Evolutionary conservation across 2,888 invertebrate species (phyloP).

Genomic region (Syrista parreyssii): DNA sequence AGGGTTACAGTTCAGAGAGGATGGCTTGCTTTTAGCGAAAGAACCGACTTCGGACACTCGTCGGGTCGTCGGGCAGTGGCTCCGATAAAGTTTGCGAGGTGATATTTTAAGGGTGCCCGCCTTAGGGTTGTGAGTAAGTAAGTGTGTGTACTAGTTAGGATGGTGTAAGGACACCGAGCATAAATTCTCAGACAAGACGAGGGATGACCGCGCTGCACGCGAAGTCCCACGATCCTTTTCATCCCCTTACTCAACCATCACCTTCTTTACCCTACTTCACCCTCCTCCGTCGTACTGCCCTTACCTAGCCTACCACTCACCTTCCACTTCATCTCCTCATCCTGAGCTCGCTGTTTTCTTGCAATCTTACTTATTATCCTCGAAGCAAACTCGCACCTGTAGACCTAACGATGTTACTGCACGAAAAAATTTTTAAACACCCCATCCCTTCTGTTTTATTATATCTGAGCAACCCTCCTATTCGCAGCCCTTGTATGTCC

Average conservation of each 20-base stretch:
- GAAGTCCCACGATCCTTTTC: constrained; percentile 50
- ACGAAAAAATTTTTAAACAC: neutral
- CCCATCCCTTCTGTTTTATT: neutral
- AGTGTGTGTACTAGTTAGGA: constrained; percentile 65
- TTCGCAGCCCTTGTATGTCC: neutral
- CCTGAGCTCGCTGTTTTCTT: neutral
- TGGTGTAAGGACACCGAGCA: constrained; percentile 62
- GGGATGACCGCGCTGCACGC: constrained; percentile 64
- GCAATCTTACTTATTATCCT: neutral
- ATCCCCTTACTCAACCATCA: constrained; percentile 22
- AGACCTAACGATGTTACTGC: neutral
- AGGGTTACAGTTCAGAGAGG: constrained; percentile 4
- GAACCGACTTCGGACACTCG: constrained; percentile 19
- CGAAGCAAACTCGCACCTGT: neutral
- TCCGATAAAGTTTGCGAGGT: constrained; percentile 49
- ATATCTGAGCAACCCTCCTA: neutral
- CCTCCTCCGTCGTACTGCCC: neutral
- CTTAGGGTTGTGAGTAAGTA: constrained; percentile 55
- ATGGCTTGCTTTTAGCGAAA: neutral
- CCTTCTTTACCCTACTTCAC: constrained; percentile 1
- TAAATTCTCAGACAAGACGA: constrained; percentile 63
- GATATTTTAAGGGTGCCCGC: constrained; percentile 61
- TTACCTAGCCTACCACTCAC: neutral
- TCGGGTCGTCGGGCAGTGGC: constrained; percentile 24
- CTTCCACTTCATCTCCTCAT: neutral